Percentiles rank a stretch among this genome's conserved stretches.
Conservation (phyloP, 2,113 vertebrate species). For the Eudorcas thomsonii region DNA sequence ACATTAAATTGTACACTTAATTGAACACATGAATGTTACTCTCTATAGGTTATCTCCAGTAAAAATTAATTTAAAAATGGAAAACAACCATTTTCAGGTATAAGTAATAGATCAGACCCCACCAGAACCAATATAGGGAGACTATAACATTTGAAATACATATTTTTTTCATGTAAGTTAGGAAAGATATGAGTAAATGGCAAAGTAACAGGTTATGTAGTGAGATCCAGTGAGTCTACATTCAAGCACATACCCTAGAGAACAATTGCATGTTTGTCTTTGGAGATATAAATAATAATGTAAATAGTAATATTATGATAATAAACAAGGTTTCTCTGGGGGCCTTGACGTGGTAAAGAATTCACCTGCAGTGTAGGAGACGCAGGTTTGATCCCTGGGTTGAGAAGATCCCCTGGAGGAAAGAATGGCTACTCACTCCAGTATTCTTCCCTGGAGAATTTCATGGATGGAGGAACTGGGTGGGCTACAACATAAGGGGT, state of each 20-base stretch:
- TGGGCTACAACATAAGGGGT: background rate
- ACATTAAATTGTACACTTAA: background rate
- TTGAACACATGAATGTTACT: background rate
- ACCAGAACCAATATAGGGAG: background rate
- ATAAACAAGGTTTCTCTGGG: background rate
- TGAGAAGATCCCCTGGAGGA: background rate
- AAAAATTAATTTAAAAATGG: background rate
- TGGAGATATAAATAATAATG: background rate
- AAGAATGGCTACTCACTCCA: background rate
- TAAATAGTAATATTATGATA: background rate
- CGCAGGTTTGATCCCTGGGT: accelerated
- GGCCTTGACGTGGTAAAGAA: background rate
- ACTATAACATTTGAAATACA: background rate
- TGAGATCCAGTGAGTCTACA: background rate
- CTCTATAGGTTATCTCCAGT: background rate
- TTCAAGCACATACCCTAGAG: background rate
- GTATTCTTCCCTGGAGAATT: background rate
- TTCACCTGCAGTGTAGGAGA: background rate
- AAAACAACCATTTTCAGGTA: background rate
- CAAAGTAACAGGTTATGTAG: background rate
- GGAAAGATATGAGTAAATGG: background rate
- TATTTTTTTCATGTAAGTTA: background rate
- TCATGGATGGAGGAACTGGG: background rate
- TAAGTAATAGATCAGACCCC: background rate
- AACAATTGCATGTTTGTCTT: background rate